Conservation (phyloP, 2,113 vertebrate genomes). For the Microcebus murinus region DNA sequence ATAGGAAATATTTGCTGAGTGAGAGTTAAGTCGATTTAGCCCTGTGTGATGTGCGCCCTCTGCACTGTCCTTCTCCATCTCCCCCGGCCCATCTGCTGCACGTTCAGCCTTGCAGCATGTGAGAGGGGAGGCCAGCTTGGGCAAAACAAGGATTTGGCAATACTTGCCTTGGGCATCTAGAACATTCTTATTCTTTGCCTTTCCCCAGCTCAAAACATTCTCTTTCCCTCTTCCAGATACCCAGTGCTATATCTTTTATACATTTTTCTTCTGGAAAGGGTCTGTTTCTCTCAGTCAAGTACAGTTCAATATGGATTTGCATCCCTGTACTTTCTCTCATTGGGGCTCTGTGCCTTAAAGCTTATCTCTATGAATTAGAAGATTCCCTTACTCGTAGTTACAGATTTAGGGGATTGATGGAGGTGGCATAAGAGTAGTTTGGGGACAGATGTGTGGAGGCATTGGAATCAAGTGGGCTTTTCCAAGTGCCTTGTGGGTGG, state of each 20-base stretch:
- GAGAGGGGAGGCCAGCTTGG: rapidly evolving
- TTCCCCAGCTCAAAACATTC: not conserved
- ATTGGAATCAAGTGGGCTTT: not conserved
- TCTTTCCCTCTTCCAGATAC: not conserved
- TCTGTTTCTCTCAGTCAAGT: not conserved
- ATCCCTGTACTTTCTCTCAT: not conserved
- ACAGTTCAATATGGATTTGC: not conserved
- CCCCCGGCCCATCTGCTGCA: rapidly evolving
- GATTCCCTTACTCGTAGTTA: not conserved
- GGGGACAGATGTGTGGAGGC: not conserved
- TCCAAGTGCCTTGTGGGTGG: not conserved
- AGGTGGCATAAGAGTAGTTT: not conserved
- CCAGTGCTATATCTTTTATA: not conserved
- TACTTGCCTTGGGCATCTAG: not conserved
- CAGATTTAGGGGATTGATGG: not conserved
- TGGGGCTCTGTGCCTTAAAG: not conserved
- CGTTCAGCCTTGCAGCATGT: not conserved
- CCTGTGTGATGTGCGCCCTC: not conserved
- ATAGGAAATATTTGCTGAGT: not conserved
- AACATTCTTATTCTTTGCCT: not conserved
- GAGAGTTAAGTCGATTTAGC: not conserved
- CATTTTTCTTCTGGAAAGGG: not conserved
- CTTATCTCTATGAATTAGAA: not conserved
- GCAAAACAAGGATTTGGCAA: not conserved
- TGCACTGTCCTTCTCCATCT: not conserved